Conservation (phyloP, 30 jellyfish, hydroid and myxozoan species). For the Chironex yamaguchii region DNA sequence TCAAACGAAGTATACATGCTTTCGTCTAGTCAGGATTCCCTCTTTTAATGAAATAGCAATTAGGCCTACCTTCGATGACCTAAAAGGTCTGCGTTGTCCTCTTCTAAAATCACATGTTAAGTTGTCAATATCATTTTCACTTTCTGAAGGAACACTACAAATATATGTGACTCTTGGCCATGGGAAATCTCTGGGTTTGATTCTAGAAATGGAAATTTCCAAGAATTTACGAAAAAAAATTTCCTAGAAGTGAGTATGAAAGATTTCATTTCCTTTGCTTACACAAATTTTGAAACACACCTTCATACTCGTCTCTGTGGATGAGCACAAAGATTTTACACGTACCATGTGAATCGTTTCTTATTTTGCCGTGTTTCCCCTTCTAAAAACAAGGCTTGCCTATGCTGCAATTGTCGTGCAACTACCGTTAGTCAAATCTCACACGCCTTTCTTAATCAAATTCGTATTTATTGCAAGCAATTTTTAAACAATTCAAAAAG, state of each 20-base stretch:
- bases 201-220: not conserved
- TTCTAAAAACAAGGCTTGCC: too few relatives aligned
- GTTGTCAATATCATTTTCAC: not conserved
- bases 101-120: not conserved
- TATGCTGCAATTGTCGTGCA: conserved; percentile 3
- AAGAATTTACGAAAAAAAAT: not conserved
- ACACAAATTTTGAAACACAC: too few relatives aligned
- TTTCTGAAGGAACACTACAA: not conserved
- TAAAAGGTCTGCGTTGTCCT: not conserved
- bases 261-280: too few relatives aligned
- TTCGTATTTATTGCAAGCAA: not conserved
- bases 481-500: not conserved
- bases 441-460: conserved; percentile 14
- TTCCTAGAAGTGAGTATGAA: too few relatives aligned
- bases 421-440: not conserved
- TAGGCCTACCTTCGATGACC: not conserved
- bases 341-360: too few relatives aligned
- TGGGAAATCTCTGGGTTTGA: conserved; percentile 1
- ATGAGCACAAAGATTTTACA: not conserved
- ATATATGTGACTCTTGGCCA: not conserved
- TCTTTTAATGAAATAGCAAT: not conserved
- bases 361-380: too few relatives aligned
- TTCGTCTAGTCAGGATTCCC: not conserved
- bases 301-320: too few relatives aligned
- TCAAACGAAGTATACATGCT: not conserved